A percentile compares a stretch with the other conserved stretches of the same genome.
Evolutionary conservation across 2,797 vertebrate genomes (phyloP).

Genomic region (Ctenopoma kingsleyae): DNA sequence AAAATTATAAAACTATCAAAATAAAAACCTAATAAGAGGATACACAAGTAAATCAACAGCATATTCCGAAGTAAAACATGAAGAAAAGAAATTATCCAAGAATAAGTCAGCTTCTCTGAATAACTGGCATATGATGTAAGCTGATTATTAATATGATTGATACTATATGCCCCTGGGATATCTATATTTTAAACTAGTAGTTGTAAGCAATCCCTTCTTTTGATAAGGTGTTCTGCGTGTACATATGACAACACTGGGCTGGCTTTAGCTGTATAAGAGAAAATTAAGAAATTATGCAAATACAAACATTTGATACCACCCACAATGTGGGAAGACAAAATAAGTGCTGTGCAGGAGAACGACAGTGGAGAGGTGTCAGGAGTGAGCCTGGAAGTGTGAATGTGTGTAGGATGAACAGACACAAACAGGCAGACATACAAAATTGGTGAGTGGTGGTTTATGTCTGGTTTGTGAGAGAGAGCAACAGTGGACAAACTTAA

Average conservation of each 20-base stretch:
- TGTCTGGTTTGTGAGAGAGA: slow-evolving; percentile 43
- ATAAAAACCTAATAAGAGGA: too few relatives aligned
- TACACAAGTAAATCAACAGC: too few relatives aligned
- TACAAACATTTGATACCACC: slow-evolving; percentile 51
- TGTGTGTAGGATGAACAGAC: slow-evolving; percentile 34
- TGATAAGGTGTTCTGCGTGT: not conserved
- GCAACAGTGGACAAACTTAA: slow-evolving; percentile 54
- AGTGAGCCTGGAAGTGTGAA: slow-evolving; percentile 43
- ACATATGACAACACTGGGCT: slow-evolving; percentile 2
- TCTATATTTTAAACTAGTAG: too few relatives aligned
- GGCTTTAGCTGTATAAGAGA: slow-evolving; percentile 16
- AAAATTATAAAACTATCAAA: not conserved
- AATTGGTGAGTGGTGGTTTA: slow-evolving; percentile 38
- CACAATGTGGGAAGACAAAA: slow-evolving; percentile 47
- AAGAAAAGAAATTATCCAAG: not conserved
- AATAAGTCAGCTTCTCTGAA: not conserved
- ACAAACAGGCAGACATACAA: slow-evolving; percentile 51
- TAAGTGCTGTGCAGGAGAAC: slow-evolving; percentile 33
- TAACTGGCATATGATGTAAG: too few relatives aligned
- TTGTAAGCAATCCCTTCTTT: not conserved
- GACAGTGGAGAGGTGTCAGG: slow-evolving; percentile 35
- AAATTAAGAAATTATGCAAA: slow-evolving; percentile 45
- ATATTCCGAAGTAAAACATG: too few relatives aligned
- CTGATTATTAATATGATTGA: too few relatives aligned
- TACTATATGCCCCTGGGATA: too few relatives aligned